phyloP scores from a whole-genome alignment of 2,113 vertebrate species.

The Gadus chalcogrammus region DNA sequence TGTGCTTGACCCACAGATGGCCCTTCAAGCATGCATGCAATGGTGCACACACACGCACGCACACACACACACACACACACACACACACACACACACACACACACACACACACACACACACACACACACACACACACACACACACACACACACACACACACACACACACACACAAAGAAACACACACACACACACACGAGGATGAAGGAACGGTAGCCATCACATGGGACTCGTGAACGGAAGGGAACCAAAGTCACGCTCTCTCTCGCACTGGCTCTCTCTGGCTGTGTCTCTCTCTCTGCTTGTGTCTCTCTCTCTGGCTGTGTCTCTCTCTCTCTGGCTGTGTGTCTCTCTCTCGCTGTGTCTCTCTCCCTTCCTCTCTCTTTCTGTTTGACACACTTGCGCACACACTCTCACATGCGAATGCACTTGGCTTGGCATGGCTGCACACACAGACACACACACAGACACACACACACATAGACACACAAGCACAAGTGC shows the following conservation, averaged over 20 bases:
- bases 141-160: too few relatives aligned
- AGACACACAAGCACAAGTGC: slow-evolving; percentile 14
- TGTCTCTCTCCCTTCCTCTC: slow-evolving; percentile 32
- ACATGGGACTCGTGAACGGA: slow-evolving; percentile 50
- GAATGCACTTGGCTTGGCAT: too few relatives aligned
- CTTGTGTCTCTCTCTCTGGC: slow-evolving; percentile 39
- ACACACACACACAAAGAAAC: too few relatives aligned
- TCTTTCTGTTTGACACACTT: slow-evolving; percentile 29
- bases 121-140: background rate
- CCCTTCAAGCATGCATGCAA: slow-evolving; percentile 9
- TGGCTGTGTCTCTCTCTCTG: slow-evolving; percentile 10
- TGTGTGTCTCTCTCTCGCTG: slow-evolving; percentile 18
- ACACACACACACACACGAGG: background rate
- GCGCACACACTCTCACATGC: background rate
- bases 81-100: too few relatives aligned
- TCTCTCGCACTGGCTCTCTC: slow-evolving; percentile 44
- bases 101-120: too few relatives aligned
- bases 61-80: slow-evolving; percentile 2
- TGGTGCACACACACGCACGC: background rate
- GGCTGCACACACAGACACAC: slow-evolving; percentile 7
- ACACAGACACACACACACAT: slow-evolving; percentile 20
- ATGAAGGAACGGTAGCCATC: slow-evolving; percentile 18
- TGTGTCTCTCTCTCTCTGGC: slow-evolving; percentile 43
- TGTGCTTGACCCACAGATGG: slow-evolving; percentile 45
- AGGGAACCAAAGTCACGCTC: slow-evolving; percentile 42